phyloP scores from a whole-genome alignment of 2,888 invertebrate genomes.

The Chloroclystis v-ata region DNA sequence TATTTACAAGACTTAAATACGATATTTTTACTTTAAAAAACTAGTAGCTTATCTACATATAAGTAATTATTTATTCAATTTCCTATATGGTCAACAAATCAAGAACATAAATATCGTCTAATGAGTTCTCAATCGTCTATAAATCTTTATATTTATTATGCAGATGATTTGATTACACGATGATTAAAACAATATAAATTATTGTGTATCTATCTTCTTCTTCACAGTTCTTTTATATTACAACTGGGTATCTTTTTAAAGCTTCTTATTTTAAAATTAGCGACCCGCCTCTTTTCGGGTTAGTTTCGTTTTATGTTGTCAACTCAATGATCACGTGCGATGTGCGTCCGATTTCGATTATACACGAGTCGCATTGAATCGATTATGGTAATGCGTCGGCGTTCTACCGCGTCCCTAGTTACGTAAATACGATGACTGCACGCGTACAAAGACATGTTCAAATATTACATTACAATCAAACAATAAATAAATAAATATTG shows the following conservation, averaged over 20 bases:
- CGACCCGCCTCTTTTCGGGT: no score
- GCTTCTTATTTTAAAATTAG: no score
- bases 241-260: no score
- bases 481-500: no score
- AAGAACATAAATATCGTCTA: background rate
- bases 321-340: constrained; percentile 19
- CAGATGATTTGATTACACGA: background rate
- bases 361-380: constrained; percentile 27
- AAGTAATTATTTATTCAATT: background rate
- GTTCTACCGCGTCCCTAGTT: constrained; percentile 21
- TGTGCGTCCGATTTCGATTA: constrained; percentile 29
- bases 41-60: background rate
- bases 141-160: constrained; percentile 1
- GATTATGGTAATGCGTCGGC: constrained; percentile 33
- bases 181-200: background rate
- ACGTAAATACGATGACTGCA: background rate
- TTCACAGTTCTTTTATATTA: background rate
- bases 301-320: no score
- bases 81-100: background rate
- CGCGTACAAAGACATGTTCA: no score
- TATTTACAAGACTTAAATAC: no score
- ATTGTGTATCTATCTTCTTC: background rate
- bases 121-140: background rate
- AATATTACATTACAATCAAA: no score
- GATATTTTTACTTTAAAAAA: no score